A percentile compares a stretch with the other conserved stretches of the same genome.
Conservation (phyloP, 2,888 invertebrate genomes). For the Drosophila heteroneura region DNA sequence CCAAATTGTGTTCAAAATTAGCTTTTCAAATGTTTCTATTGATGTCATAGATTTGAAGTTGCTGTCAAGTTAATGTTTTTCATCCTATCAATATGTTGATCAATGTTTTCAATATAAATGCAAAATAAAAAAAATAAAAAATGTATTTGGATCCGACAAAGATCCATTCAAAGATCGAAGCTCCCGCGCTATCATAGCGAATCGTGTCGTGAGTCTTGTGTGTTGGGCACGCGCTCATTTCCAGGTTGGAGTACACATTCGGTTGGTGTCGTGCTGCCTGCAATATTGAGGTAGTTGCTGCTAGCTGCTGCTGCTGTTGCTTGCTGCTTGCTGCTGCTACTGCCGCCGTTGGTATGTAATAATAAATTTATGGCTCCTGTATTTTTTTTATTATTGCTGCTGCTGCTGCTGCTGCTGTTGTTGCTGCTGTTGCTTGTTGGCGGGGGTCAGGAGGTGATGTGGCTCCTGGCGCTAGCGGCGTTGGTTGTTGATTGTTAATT, state of each 20-base stretch:
- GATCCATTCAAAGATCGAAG: neutral
- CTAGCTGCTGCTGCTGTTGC: constrained; percentile 6
- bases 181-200: neutral
- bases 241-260: neutral
- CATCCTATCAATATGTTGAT: too few species aligned
- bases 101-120: too few species aligned
- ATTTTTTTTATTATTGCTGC: constrained; percentile 14
- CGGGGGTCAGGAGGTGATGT: constrained; percentile 3
- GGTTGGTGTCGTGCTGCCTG: constrained; percentile 33
- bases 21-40: neutral
- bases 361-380: constrained; percentile 70
- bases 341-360: constrained; percentile 51
- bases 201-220: neutral
- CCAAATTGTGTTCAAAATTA: too few species aligned
- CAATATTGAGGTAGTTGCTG: constrained; percentile 72
- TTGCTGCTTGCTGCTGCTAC: constrained; percentile 11
- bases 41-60: neutral
- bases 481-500: constrained; percentile 61
- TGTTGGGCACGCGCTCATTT: neutral
- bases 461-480: constrained; percentile 58
- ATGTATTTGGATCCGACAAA: neutral
- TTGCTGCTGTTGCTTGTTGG: constrained; percentile 2
- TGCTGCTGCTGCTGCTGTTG: constrained; percentile 5
- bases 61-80: too few species aligned
- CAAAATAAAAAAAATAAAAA: too few species aligned